Evolutionary conservation across 2,113 vertebrate species (phyloP).

Genomic region (Okapia johnstoni): DNA sequence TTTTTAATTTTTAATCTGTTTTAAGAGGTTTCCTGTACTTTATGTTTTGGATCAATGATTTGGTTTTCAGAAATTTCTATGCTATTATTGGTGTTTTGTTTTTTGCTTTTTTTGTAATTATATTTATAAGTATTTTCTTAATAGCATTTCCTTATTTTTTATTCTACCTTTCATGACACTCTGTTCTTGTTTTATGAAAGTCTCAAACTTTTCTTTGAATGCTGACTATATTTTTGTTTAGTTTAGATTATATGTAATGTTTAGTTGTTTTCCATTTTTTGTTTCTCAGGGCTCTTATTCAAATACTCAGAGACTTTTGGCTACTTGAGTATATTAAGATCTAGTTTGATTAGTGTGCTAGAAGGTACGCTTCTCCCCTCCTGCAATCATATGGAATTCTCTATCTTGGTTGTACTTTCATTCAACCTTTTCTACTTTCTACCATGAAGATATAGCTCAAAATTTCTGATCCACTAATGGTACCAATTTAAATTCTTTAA

Average conservation of each 20-base stretch:
- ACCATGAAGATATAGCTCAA: not conserved
- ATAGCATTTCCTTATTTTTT: not conserved
- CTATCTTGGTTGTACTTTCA: not conserved
- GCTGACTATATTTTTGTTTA: not conserved
- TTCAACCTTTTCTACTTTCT: not conserved
- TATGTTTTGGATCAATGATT: not conserved
- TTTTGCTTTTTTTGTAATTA: not conserved
- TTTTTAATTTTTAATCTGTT: not conserved
- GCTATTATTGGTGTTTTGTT: not conserved
- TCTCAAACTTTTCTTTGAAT: not conserved
- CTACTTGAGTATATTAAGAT: not conserved
- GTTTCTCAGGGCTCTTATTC: not conserved
- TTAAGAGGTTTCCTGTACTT: not conserved
- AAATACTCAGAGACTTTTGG: not conserved
- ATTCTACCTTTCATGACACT: not conserved
- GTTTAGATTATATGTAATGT: not conserved
- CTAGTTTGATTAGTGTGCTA: not conserved
- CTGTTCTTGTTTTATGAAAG: not conserved
- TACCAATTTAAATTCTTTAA: not conserved
- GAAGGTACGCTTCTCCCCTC: accelerated
- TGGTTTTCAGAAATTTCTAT: not conserved
- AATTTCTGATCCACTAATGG: not conserved
- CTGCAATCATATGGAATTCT: not conserved
- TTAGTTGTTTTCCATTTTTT: not conserved
- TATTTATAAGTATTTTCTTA: not conserved